Percentiles rank a stretch among this genome's conserved stretches.
phyloP scores from a whole-genome alignment of 2,797 vertebrate genomes.

The Gymnothorax reevesii region DNA sequence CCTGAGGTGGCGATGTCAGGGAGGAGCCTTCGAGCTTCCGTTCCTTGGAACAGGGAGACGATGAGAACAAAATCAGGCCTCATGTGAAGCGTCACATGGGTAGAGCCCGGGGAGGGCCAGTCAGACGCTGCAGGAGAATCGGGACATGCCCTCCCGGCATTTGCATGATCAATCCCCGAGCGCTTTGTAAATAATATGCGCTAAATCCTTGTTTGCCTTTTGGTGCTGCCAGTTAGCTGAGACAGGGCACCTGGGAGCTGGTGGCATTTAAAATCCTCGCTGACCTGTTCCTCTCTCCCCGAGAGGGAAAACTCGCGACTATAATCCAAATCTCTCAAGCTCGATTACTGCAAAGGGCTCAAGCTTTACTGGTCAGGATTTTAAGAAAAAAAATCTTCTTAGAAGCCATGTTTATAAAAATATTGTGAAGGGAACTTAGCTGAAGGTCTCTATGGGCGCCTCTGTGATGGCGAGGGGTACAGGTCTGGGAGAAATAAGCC shows the following conservation, averaged over 20 bases:
- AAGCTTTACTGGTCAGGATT: background rate
- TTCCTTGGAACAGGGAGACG: background rate
- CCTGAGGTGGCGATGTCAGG: background rate
- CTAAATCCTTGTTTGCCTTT: conserved; percentile 69
- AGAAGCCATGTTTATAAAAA: no score
- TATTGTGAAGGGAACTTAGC: background rate
- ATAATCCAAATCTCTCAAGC: background rate
- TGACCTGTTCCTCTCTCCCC: conserved; percentile 62
- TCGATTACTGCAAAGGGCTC: background rate
- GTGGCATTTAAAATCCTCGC: conserved; percentile 73
- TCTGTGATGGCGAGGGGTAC: background rate
- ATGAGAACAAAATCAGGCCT: background rate
- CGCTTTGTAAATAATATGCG: conserved; percentile 81
- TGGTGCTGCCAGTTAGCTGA: conserved; percentile 76
- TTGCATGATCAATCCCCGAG: conserved; percentile 74
- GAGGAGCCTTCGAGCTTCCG: background rate
- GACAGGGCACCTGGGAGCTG: conserved; percentile 72
- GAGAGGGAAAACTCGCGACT: background rate
- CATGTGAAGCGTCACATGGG: background rate
- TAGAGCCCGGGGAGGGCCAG: background rate
- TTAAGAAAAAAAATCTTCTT: no score
- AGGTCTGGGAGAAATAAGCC: background rate
- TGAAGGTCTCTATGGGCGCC: background rate
- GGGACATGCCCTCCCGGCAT: conserved; percentile 67
- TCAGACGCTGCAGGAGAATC: conserved; percentile 49